These are phyloP conservation scores for Pipistrellus nathusii DNA, from an alignment of 2,797 vertebrate genomes.

Conservation along the genomic window DNA sequence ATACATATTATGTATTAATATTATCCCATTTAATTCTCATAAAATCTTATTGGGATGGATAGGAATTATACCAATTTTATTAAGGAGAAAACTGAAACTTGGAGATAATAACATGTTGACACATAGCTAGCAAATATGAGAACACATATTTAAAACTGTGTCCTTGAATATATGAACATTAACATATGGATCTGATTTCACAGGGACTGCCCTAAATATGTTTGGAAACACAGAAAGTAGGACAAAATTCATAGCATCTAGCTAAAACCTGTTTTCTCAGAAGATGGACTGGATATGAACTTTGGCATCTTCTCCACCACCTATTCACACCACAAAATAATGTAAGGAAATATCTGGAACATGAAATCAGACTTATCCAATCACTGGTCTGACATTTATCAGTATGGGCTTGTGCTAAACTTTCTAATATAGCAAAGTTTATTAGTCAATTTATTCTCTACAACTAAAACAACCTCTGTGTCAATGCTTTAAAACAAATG, in stretches of 20 bases:
- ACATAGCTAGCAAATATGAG: not conserved
- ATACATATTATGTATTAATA: not conserved
- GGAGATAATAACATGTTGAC: no score
- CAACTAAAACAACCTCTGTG: constrained; percentile 7
- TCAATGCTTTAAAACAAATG: not conserved
- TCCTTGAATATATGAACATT: not conserved
- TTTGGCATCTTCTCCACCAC: not conserved
- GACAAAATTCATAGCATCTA: not conserved
- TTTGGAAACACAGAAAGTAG: not conserved
- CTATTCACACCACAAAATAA: not conserved
- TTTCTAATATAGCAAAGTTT: not conserved
- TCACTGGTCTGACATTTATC: not conserved
- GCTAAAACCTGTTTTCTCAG: not conserved
- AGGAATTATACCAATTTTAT: not conserved
- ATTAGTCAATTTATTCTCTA: not conserved
- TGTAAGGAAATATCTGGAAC: not conserved
- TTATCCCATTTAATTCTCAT: not conserved
- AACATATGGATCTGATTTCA: not conserved
- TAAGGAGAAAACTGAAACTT: not conserved
- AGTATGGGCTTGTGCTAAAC: not conserved
- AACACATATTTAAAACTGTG: not conserved
- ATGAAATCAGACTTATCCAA: not conserved
- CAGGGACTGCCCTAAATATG: not conserved
- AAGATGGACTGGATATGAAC: not conserved
- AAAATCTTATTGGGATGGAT: not conserved